These are phyloP conservation scores for Shargacucullia verbasci DNA, from an alignment of 2,888 invertebrate genomes.

Conservation along the genomic window DNA sequence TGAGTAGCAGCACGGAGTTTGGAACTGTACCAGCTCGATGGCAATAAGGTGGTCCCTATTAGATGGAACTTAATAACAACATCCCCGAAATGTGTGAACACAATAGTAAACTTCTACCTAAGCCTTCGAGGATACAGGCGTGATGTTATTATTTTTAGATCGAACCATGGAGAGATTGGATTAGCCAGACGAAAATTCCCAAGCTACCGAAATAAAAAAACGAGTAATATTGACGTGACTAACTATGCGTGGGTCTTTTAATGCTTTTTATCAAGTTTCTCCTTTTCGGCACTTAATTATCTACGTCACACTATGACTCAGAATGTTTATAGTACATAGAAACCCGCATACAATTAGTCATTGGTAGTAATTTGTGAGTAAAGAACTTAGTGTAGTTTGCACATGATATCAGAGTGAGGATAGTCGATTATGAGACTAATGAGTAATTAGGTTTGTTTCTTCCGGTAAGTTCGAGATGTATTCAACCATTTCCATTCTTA, in stretches of 20 bases:
- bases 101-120: too few relatives aligned
- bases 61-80: too few relatives aligned
- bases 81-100: too few relatives aligned
- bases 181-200: too few relatives aligned
- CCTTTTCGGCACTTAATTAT: constrained; percentile 6
- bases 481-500: constrained; percentile 3
- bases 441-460: constrained; percentile 48
- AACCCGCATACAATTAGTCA: constrained; percentile 40
- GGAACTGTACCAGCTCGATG: too few relatives aligned
- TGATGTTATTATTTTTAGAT: too few relatives aligned
- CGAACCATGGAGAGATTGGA: too few relatives aligned
- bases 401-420: constrained; percentile 38
- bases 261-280: neutral
- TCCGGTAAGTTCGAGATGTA: constrained; percentile 30
- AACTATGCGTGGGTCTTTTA: constrained; percentile 31
- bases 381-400: constrained; percentile 30
- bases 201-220: too few relatives aligned
- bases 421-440: constrained; percentile 24
- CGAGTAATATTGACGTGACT: constrained; percentile 6
- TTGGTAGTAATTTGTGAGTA: constrained; percentile 15
- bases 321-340: constrained; percentile 22
- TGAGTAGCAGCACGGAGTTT: too few relatives aligned
- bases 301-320: constrained; percentile 48
- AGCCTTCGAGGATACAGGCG: too few relatives aligned
- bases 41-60: too few relatives aligned